Evolutionary conservation across 2,888 invertebrate species (phyloP), one percentile per base, ranked within the genome.

Genomic region (Dolomedes plantarius): DNA sequence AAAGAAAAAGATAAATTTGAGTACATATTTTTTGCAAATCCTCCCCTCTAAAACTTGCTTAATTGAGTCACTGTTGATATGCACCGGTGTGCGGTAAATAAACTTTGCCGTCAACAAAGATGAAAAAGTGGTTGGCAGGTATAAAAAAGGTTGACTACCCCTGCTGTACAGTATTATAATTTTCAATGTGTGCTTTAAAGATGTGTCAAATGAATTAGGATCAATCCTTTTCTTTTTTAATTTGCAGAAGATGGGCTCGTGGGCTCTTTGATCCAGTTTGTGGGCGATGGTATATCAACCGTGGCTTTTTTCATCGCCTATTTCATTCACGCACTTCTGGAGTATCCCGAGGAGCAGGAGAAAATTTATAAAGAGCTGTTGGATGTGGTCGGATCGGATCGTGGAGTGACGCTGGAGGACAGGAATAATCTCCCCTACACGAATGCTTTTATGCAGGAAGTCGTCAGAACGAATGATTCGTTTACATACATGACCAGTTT

Each of bases 371-470:
- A 62, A 5, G 78, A 78, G 27, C 32, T 78, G 9, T 62, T 56
- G 36, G 69, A 78, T 0, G 69, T 69, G 29, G 39, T 78, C n/a
- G 78, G 78, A 1, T 1, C 11, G 3, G 69, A 69, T 28, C 41
- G 78, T 13, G 56, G 16, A 11, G 16, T 6, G 27, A 69, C 69
- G 36, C 27, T 78, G 0, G 78, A 78, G n/a, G 78, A 78, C 29
- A 78, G 69, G 27, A 78, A 69, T 29, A 78, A 62, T 9, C 62
- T 78, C 0, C 68, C 69, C 7, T 78, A 78, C 19, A 56, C 69
- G 27, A 78, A 69, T 36, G 78, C 78, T 0, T 62, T 69, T 19
- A 69, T 78, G 16, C n/a, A 56, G 7, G 78, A 78, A 69, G 78
- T 29, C 1, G 1, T 62, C n/a, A 62, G 69, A 28, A 39, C 28